phyloP scores from a whole-genome alignment of 2,888 invertebrate species.

The Argyresthia goedartella region DNA sequence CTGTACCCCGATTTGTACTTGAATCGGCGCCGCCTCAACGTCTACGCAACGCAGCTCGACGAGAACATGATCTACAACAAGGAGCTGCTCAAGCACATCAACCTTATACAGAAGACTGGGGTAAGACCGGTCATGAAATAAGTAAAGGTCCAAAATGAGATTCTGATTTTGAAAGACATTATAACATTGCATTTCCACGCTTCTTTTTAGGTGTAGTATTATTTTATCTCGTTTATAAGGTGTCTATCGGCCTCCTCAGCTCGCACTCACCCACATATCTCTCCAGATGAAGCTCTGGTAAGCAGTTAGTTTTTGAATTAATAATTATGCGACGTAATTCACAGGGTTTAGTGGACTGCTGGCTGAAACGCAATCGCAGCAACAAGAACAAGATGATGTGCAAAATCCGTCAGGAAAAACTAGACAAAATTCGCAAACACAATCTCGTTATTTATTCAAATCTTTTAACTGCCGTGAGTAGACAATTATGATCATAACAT shows the following conservation, averaged over 20 bases:
- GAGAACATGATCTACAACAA: constrained; percentile 68
- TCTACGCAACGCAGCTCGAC: constrained; percentile 48
- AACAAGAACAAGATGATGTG: constrained; percentile 34
- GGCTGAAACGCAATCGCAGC: constrained; percentile 30
- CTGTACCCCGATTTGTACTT: constrained; percentile 66
- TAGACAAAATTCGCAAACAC: constrained; percentile 30
- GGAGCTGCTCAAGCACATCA: constrained; percentile 69
- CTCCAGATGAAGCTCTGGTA: no score
- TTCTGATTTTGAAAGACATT: no score
- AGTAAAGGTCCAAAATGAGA: no score
- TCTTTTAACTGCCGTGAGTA: constrained; percentile 30
- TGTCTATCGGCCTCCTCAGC: no score
- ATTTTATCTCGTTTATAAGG: no score
- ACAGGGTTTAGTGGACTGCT: constrained; percentile 58
- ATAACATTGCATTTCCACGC: no score
- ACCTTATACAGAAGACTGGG: constrained; percentile 69
- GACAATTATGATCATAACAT: not conserved
- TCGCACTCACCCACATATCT: no score
- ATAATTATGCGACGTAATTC: not conserved
- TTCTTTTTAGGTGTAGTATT: no score
- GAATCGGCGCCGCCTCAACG: constrained; percentile 62
- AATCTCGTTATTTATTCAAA: constrained; percentile 48
- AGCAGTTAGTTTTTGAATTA: no score
- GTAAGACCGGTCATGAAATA: constrained; percentile 40
- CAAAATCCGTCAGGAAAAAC: constrained; percentile 37